Evolutionary conservation across 2,888 invertebrate species (phyloP), one percentile per base, ranked within the genome.

Genomic region (Luperina nickerlii): DNA sequence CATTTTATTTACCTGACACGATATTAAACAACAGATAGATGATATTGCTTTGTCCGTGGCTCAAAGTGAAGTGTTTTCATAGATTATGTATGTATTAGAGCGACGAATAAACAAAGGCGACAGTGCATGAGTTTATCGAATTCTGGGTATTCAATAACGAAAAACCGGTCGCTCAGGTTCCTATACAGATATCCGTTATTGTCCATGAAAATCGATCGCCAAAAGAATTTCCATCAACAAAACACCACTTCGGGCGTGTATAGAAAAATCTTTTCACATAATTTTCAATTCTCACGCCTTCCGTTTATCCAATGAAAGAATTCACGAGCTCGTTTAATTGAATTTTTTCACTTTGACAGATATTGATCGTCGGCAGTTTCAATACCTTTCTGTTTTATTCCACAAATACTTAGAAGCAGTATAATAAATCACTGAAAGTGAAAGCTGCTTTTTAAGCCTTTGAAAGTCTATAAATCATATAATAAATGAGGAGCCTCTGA

Each of bases 391-490:
- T 95, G 95, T 96, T 95, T 95, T 92, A 94, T 94, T 94, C 92
- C 88, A 92, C 93, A 94, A 95, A 95, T 94, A 95, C 94, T 94
- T 94, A 92, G 90, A 90, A 88, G 90, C 87, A 84, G 91, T 91
- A 93, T 95, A 94, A 96, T 96, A 95, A 96, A 96, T 96, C 94
- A 95, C 94, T 92, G 91, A 92, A 92, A 94, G 92, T 94, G 93
- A 94, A 95, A 94, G 93, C 91, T 89, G 91, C 92, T 94, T 94
- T 95, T 94, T 93, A 94, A 94, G 92, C 94, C 92, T 93, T 94
- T 93, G 91, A 88, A 90, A 91, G 91, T 93, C 93, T 92, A 95
- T 95, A 93, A 95, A 95, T 95, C 93, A 95, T 94, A 90, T 89
- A 89, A 92, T 93, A 93, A 94, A 94, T 94, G 90, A 93, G 92